phyloP scores from a whole-genome alignment of 2,797 vertebrate genomes.

The Babyrousa celebensis region DNA sequence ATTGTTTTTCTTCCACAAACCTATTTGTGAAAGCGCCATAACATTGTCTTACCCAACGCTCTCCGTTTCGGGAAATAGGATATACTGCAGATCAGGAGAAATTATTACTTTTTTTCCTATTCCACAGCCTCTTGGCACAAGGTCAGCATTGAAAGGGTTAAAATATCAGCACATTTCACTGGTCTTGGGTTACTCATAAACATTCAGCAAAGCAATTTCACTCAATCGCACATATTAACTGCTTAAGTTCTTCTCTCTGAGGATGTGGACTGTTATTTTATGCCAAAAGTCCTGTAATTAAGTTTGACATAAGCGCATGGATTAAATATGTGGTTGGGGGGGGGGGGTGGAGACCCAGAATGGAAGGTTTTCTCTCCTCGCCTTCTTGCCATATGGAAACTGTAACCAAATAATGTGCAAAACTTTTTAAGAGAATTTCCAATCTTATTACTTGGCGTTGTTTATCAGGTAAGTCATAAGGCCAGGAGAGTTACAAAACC shows the following conservation, averaged over 20 bases:
- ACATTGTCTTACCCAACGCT: constrained; percentile 59
- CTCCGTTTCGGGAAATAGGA: constrained; percentile 68
- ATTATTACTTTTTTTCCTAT: not conserved
- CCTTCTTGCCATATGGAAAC: constrained; percentile 89
- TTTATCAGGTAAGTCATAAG: constrained; percentile 86
- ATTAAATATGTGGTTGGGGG: constrained; percentile 99
- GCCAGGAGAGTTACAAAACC: constrained; percentile 66
- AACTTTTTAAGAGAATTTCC: constrained; percentile 88
- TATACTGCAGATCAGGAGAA: not conserved
- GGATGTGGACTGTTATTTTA: constrained; percentile 98
- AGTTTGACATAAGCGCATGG: constrained; percentile 99
- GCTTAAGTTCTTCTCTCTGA: constrained; percentile 93
- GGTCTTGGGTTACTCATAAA: constrained; percentile 92
- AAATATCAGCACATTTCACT: constrained; percentile 90
- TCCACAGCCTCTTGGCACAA: constrained; percentile 63
- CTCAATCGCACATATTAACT: constrained; percentile 93
- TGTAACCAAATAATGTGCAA: constrained; percentile 88
- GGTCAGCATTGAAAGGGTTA: constrained; percentile 88
- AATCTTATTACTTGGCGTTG: constrained; percentile 83
- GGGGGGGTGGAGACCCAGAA: constrained; percentile 88
- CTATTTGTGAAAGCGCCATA: constrained; percentile 70
- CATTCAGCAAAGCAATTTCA: constrained; percentile 92
- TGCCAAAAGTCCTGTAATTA: constrained; percentile 99
- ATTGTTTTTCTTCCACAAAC: constrained; percentile 66
- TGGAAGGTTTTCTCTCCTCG: constrained; percentile 94